Conservation (phyloP, 2,797 vertebrate genomes). For the Sibirionetta formosa region DNA sequence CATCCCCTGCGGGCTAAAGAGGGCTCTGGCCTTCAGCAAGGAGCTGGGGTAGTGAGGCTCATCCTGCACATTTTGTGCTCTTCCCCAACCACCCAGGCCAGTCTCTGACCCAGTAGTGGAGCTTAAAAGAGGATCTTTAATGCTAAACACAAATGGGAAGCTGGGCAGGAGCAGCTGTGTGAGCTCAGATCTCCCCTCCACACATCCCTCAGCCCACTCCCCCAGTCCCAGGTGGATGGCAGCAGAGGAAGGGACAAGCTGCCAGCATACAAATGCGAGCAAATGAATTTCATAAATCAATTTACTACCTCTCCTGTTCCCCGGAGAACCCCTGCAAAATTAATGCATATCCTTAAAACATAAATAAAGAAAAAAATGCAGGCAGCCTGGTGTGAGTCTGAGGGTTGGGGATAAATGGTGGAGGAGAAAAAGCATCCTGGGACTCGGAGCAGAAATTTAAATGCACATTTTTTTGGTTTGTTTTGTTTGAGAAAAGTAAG, state of each 20-base stretch:
- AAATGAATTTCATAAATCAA: background rate
- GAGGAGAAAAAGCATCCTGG: background rate
- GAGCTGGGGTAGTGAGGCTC: background rate
- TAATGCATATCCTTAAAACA: background rate
- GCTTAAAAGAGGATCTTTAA: background rate
- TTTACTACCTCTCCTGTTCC: background rate
- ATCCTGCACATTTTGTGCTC: background rate
- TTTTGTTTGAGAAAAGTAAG: background rate
- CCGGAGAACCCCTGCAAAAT: background rate
- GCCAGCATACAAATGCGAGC: background rate
- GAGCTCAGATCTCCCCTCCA: background rate
- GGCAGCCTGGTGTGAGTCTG: background rate
- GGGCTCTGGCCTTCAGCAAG: background rate
- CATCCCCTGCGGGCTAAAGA: background rate
- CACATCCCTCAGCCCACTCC: fast-evolving
- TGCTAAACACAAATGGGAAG: background rate
- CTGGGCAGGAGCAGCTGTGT: fast-evolving
- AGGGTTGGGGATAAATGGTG: background rate
- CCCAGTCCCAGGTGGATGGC: background rate
- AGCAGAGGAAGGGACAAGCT: background rate
- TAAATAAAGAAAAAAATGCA: background rate
- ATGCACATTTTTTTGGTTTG: background rate
- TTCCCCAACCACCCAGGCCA: background rate
- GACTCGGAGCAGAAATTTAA: background rate
- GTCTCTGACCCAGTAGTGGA: background rate